Evolutionary conservation across 2,113 vertebrate genomes (phyloP).

Genomic region (Trematomus loennbergii): DNA sequence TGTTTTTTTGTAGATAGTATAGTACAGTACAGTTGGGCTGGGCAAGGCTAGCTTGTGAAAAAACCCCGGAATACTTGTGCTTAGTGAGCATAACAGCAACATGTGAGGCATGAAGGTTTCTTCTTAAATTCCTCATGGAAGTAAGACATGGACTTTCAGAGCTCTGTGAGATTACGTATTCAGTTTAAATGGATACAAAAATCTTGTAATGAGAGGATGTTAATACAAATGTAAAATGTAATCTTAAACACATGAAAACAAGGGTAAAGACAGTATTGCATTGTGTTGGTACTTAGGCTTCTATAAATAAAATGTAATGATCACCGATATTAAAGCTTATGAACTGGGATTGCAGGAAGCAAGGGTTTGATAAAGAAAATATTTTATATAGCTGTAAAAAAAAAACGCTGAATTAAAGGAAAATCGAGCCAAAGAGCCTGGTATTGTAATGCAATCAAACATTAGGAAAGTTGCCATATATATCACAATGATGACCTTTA

Average conservation of each 20-base stretch:
- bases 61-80: background rate
- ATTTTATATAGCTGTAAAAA: background rate
- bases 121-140: constrained; percentile 17
- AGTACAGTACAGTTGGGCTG: background rate
- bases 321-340: background rate
- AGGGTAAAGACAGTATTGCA: background rate
- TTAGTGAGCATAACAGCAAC: constrained; percentile 12
- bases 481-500: constrained; percentile 21
- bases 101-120: constrained; percentile 9
- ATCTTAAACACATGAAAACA: background rate
- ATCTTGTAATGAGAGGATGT: background rate
- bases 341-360: background rate
- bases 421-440: background rate
- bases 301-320: too few relatives aligned
- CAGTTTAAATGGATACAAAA: background rate
- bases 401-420: background rate
- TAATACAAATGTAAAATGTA: background rate
- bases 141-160: constrained; percentile 2
- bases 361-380: background rate
- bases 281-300: too few relatives aligned
- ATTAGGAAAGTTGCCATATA: constrained; percentile 12
- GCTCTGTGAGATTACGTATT: background rate
- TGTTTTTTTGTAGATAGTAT: background rate
- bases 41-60: background rate
- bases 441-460: background rate